Base-by-base conservation (phyloP, 2,888 invertebrate species). In the Parapristionchus giblindavisi region DNA sequence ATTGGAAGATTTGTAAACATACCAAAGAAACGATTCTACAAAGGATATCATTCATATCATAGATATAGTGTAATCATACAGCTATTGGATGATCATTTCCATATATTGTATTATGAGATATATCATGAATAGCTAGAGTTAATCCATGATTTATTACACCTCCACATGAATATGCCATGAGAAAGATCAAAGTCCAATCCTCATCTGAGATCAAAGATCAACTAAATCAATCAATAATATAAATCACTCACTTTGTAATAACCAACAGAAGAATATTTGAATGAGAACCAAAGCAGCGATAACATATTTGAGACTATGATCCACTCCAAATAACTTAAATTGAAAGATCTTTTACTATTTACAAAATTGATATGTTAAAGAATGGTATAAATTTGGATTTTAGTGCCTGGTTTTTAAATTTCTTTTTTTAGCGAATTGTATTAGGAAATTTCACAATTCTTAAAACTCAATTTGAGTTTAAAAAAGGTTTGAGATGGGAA, bases 1-100 rank as follows among this genome's bases (percentile, higher is more conserved):
- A 99, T 93, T 0, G 98, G 97, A 71, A 99, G 90, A 90, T 99
- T 99, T 11, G 94, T 96, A 89, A 96, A 93, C 88, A 96, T 94
- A 0, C 97, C 98, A 85, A 99, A 92, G 38, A 94, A 85, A 79
- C 93, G 91, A 89, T 99, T 99, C 80, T 84, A 74, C 17, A 51
- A 51, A 34, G 38, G 17, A 75, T 29, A 6, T 24, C n/a, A 5
- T 11, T 8, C 43, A 66, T 17, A 66, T 38, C 27, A 21, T 72
- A 21, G 11, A 43, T 43, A 70, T 5, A 70, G 54, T 11, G 21
- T 5, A 54, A 8, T 21, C 56, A n/a, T 27, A 56, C 56, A 11
- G 56, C 72, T 11, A 82, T 32, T 1, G 85, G 82, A 40, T 75
- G 76, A 27, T 79, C 76, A 90, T 95, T 94, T 0, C 98, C 99